Conservation (phyloP, 2,797 vertebrate species). For the Geotria australis region DNA sequence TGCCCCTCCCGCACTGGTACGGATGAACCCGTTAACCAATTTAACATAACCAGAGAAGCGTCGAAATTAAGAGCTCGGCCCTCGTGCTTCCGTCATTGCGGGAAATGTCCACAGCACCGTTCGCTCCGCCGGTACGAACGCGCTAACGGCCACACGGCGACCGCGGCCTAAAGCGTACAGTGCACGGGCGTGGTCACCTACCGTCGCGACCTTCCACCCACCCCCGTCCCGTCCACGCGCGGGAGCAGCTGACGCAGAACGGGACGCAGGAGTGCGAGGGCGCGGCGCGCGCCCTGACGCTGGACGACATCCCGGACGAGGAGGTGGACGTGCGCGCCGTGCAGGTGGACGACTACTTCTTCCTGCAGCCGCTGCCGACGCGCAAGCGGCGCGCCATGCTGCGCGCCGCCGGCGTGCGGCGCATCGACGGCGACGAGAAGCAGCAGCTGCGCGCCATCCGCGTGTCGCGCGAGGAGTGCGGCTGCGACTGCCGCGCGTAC, state of each 20-base stretch:
- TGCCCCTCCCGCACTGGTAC: too few species aligned
- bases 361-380: constrained; percentile 63
- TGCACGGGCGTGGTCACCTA: too few species aligned
- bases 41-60: too few species aligned
- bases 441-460: constrained; percentile 61
- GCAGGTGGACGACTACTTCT: constrained; percentile 78
- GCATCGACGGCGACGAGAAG: constrained; percentile 71
- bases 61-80: too few species aligned
- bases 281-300: constrained; percentile 36
- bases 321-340: constrained; percentile 60
- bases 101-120: too few species aligned
- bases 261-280: constrained; percentile 60
- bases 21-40: too few species aligned
- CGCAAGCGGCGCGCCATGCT: constrained; percentile 54
- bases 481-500: constrained; percentile 67
- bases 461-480: constrained; percentile 65
- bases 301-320: constrained; percentile 67
- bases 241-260: constrained; percentile 47
- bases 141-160: too few species aligned
- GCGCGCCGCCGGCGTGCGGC: constrained; percentile 50
- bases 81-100: too few species aligned
- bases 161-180: too few species aligned
- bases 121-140: too few species aligned
- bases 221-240: constrained; percentile 1
- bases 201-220: neutral